Evolutionary conservation across 2,113 vertebrate species (phyloP), one percentile per base, ranked within the genome.

Genomic region (Mola mola): DNA sequence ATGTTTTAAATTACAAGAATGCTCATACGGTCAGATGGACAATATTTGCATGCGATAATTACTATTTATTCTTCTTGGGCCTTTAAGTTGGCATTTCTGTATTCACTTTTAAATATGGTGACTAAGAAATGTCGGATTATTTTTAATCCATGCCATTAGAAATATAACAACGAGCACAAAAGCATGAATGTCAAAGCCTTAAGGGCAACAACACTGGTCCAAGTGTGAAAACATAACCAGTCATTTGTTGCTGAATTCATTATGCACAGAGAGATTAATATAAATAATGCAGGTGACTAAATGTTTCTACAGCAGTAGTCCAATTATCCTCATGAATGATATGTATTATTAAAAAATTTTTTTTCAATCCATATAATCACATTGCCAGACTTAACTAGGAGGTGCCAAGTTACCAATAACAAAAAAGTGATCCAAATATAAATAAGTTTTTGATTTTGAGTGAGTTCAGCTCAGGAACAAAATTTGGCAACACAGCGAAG

Each of bases 241-340:
- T 29, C 61, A 66, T 62, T 74, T 72, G 70, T 74, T 69, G 47
- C 66, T 68, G 64, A 66, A 85, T 84, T 82, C 60, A 82, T 89
- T 85, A 88, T 85, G 60, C 78, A 79, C 65, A 64, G 52, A 61
- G 64, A 70, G 41, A 77, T 78, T 64, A 61, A 65, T n/a, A 85
- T 87, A 76, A 87, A 89, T 87, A 86, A 87, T 86, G 87, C 77
- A 89, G 69, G 63, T 56, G 48, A 81, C 76, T 79, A 79, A 82
- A 85, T 78, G 51, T 56, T 72, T 83, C 66, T 56, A 84, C 82
- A 82, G 71, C 82, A 75, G 77, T 83, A 64, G 70, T 85, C 81
- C 70, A 82, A 78, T 86, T 86, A 86, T 81, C 72, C 61, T 61
- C 71, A 84, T 85, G 82, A 80, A 85, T 88, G 79, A 82, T 79